Conservation (phyloP, 1,140 invertebrate genomes). For the Halictus rubicundus region DNA sequence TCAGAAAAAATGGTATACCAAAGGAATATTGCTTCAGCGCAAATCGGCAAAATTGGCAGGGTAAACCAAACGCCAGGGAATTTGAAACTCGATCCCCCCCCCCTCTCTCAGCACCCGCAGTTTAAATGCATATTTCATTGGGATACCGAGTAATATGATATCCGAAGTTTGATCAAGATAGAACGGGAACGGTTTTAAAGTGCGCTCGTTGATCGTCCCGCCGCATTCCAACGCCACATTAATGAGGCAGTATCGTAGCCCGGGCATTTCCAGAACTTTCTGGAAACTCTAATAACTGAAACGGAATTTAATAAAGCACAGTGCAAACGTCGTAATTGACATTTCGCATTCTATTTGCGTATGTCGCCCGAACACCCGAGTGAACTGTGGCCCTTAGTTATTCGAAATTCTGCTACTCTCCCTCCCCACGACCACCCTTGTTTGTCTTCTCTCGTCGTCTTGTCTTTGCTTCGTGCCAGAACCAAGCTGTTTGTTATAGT, state of each 20-base stretch:
- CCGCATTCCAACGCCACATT: conserved; percentile 21
- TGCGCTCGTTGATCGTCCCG: conserved; percentile 23
- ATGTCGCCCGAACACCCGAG: conserved; percentile 23
- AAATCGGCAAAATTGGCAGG: neutral
- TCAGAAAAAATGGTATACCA: neutral
- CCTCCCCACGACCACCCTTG: neutral
- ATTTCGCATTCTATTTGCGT: conserved; percentile 49
- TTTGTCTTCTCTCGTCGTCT: too few species aligned
- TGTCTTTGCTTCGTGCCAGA: neutral
- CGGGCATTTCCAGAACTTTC: conserved; percentile 35
- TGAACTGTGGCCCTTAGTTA: conserved; percentile 15
- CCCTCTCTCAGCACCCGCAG: neutral
- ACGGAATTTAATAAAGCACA: conserved; percentile 45
- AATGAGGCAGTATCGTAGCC: conserved; percentile 40
- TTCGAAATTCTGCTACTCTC: conserved; percentile 6
- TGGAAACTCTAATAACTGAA: conserved; percentile 42
- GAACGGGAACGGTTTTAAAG: conserved; percentile 37
- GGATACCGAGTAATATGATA: conserved; percentile 24
- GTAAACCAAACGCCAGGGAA: neutral
- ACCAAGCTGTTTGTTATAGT: neutral
- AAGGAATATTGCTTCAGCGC: neutral
- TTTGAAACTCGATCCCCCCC: neutral
- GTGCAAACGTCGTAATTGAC: conserved; percentile 35
- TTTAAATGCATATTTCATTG: conserved; percentile 11
- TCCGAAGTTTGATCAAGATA: conserved; percentile 29